A percentile compares a stretch with the other conserved stretches of the same genome.
phyloP scores from a whole-genome alignment of 1,140 invertebrate genomes.

The Drosophila arizonae region DNA sequence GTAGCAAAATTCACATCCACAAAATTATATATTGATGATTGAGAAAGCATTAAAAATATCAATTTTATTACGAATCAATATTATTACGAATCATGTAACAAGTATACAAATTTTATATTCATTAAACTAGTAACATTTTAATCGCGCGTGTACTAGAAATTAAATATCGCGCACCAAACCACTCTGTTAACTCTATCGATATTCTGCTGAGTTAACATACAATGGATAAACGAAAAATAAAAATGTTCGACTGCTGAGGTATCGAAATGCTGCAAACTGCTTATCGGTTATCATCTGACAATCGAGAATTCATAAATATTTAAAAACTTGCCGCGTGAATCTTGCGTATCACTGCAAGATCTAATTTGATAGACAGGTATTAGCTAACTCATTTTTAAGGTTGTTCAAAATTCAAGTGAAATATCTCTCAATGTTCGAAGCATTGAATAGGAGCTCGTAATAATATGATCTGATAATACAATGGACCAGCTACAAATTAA shows the following conservation, averaged over 20 bases:
- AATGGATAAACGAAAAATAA: neutral
- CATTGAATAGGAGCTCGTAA: neutral
- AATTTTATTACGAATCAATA: no score
- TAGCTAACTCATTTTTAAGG: no score
- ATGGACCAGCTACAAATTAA: neutral
- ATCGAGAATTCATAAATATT: conserved; percentile 1
- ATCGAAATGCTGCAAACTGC: neutral
- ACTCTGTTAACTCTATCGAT: neutral
- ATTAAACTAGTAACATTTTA: no score
- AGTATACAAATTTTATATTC: no score
- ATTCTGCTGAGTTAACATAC: neutral
- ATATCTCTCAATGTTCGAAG: no score
- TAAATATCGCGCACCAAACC: neutral
- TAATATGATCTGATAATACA: neutral
- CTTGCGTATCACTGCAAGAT: no score
- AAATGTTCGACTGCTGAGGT: neutral
- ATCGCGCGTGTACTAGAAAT: no score
- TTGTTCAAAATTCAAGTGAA: no score
- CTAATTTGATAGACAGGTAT: no score
- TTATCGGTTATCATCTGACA: neutral
- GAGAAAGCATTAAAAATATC: no score
- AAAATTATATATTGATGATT: no score
- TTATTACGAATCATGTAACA: no score
- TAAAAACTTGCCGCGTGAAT: neutral
- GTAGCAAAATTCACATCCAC: neutral